Evolutionary conservation across 2,797 vertebrate genomes (phyloP).

Genomic region (Acanthornis magna): DNA sequence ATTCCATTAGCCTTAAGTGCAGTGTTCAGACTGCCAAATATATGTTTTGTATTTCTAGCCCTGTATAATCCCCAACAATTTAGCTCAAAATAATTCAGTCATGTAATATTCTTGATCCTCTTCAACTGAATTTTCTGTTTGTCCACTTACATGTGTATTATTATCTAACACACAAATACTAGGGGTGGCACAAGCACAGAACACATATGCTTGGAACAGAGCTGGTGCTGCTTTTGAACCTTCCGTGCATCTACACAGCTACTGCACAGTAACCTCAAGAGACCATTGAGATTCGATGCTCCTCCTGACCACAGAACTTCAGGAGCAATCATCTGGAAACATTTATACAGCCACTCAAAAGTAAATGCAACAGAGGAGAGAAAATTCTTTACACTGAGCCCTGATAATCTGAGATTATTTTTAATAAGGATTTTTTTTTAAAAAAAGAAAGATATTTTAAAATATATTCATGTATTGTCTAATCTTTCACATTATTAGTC

Average conservation of each 20-base stretch:
- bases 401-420: background rate
- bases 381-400: background rate
- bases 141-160: background rate
- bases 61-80: background rate
- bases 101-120: background rate
- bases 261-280: background rate
- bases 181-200: background rate
- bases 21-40: background rate
- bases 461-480: background rate
- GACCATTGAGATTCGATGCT: background rate
- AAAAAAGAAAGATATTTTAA: background rate
- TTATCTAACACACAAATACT: background rate
- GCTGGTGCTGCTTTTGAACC: background rate
- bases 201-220: background rate
- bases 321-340: background rate
- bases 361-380: background rate
- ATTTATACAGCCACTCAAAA: background rate
- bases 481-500: background rate
- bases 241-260: background rate
- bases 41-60: background rate
- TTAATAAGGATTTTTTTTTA: background rate
- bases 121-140: background rate
- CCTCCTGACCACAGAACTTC: background rate
- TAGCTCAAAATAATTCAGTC: background rate
- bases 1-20: slow-evolving; percentile 8